phyloP scores from a whole-genome alignment of 2,888 invertebrate species.

The Tetragnatha montana region DNA sequence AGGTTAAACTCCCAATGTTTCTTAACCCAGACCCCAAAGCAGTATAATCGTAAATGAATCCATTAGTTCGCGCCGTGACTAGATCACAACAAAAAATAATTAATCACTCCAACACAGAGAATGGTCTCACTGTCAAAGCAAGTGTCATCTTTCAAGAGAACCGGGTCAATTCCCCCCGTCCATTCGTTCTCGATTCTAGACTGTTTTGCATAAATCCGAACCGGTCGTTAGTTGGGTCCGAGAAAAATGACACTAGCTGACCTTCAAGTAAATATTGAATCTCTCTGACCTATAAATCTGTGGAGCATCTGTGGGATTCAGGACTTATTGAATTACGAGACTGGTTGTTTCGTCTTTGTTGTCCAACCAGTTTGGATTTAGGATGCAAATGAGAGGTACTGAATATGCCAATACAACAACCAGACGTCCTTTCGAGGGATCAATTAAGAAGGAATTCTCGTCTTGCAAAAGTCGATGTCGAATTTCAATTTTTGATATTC shows the following conservation, averaged over 20 bases:
- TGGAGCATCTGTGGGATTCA: not conserved
- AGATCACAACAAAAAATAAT: not conserved
- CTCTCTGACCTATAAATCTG: conserved; percentile 1
- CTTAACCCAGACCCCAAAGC: too few relatives aligned
- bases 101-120: not conserved
- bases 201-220: not conserved
- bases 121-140: not conserved
- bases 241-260: not conserved
- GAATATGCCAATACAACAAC: not conserved
- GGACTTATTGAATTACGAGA: not conserved
- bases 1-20: too few relatives aligned
- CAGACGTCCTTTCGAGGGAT: not conserved
- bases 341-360: not conserved
- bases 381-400: not conserved
- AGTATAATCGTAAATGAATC: too few relatives aligned
- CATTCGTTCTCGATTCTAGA: not conserved
- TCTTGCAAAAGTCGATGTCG: not conserved
- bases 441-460: not conserved
- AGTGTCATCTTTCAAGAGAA: not conserved
- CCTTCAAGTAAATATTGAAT: not conserved
- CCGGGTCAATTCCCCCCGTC: not conserved
- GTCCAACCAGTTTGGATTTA: not conserved
- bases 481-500: too few relatives aligned
- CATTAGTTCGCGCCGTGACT: not conserved
- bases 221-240: not conserved